A percentile compares a stretch with the other conserved stretches of the same genome.
Conservation (phyloP, 2,797 vertebrate genomes). For the Pseudocheirus occidentalis region DNA sequence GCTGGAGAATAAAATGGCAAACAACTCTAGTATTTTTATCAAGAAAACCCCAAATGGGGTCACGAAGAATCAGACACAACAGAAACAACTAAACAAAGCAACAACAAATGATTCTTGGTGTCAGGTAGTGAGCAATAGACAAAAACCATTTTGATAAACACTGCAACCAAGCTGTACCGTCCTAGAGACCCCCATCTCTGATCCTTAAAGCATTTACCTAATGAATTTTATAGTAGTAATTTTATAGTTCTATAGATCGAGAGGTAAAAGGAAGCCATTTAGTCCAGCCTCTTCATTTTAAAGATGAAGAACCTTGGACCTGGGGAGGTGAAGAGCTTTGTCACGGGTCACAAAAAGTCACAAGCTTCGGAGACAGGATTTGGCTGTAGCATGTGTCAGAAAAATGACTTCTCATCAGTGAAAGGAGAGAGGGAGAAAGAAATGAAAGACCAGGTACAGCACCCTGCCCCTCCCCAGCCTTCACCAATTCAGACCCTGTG, state of each 20-base stretch:
- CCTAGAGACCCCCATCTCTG: not conserved
- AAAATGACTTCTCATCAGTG: not conserved
- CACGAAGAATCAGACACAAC: not conserved
- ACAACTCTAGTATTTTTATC: not conserved
- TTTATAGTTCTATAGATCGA: not conserved
- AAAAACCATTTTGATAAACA: not conserved
- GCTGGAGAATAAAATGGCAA: not conserved
- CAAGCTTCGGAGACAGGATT: not conserved
- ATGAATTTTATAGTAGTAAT: not conserved
- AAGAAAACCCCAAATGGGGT: not conserved
- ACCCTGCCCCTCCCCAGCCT: not conserved
- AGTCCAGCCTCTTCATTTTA: not conserved
- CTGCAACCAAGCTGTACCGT: not conserved
- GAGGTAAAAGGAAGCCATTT: not conserved
- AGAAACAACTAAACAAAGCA: not conserved
- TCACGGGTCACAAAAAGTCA: not conserved
- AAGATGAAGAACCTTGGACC: not conserved
- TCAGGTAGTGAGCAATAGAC: not conserved
- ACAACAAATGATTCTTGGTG: not conserved
- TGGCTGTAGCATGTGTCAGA: not conserved
- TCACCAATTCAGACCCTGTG: not conserved
- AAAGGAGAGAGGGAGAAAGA: not conserved
- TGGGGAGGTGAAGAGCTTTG: not conserved
- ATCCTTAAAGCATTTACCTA: not conserved
- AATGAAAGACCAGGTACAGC: not conserved